Percentiles rank a stretch among this genome's conserved stretches.
Conservation (phyloP, 2,888 invertebrate species). For the Minunthozetes semirufus region DNA sequence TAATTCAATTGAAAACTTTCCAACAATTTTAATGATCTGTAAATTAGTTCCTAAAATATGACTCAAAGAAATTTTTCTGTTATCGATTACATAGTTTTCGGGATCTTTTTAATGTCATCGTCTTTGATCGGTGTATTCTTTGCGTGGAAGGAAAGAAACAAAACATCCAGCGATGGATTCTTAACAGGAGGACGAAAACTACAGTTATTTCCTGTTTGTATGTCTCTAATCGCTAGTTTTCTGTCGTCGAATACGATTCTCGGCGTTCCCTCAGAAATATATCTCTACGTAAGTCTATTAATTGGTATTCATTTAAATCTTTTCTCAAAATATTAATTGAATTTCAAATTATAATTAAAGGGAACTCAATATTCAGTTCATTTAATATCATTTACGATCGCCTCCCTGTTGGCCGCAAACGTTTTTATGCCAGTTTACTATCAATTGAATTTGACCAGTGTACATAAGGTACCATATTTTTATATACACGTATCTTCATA, state of each 20-base stretch:
- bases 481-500: no score
- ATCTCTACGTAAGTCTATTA: slow-evolving; percentile 54
- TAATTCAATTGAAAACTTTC: no score
- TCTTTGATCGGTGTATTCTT: slow-evolving; percentile 77
- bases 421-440: slow-evolving; percentile 32
- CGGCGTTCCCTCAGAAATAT: slow-evolving; percentile 88
- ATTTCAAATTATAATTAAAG: neutral
- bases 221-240: slow-evolving; percentile 83
- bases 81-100: slow-evolving; percentile 66
- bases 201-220: slow-evolving; percentile 78
- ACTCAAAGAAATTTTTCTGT: slow-evolving; percentile 22
- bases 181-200: slow-evolving; percentile 63
- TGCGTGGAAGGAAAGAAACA: slow-evolving; percentile 60
- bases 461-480: slow-evolving; percentile 26
- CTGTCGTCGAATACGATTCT: slow-evolving; percentile 83
- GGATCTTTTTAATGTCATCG: slow-evolving; percentile 67
- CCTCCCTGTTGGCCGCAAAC: slow-evolving; percentile 28
- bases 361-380: slow-evolving; percentile 14
- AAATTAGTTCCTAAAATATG: neutral
- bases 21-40: no score
- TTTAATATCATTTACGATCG: slow-evolving; percentile 43
- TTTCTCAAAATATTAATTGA: no score
- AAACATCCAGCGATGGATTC: slow-evolving; percentile 67
- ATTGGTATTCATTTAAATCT: neutral
- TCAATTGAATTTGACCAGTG: slow-evolving; percentile 10